Base-by-base conservation (phyloP, 2,113 vertebrate species). In the Indicator maculatus region DNA sequence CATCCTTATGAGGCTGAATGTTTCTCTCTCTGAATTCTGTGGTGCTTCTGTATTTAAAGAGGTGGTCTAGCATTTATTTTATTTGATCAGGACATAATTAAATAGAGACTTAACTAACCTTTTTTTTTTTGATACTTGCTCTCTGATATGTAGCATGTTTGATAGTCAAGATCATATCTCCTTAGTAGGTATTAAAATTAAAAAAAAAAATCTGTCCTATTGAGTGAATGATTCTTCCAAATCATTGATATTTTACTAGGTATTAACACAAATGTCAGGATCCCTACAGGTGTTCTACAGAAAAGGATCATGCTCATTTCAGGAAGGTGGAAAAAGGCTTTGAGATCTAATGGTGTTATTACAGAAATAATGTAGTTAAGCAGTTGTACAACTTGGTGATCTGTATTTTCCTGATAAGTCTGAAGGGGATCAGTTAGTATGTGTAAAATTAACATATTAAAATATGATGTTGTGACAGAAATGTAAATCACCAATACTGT, bases 1-100 rank as follows among this genome's bases (percentile, higher is more conserved):
- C 45, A 65, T 91, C 55, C 56, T 95, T 86, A 82, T 96, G 73
- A 77, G 70, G 28, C 72, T 91, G 83, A 72, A 90, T 96, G 66
- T 77, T 96, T 83, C 75, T 93, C 38, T 92, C 16, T 58, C 47
- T 86, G 59, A 83, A 94, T 81, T 91, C 31, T 60, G n/a, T 94
- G 61, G 13, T 83, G 24, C 14, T 96, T 95, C n/a, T 21, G 5
- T 93, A 59, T 65, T 69, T 72, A 63, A 95, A 89, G 33, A 84
- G 8, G 64, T 90, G 41, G 91, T 94, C 91, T 96, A 78, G 69
- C 47, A 23, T 71, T 79, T 92, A n/a, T 58, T 74, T 77, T 81
- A 16, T 52, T 82, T 64, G 39, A 2, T n/a, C 8, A 55, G 12
- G 10, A 79, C 12, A 2, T 58, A 4, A n/a, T n/a, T 4, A 41